Evolutionary conservation across 2,888 invertebrate species (phyloP), one percentile per base, ranked within the genome.

Genomic region (Cryptus armator): DNA sequence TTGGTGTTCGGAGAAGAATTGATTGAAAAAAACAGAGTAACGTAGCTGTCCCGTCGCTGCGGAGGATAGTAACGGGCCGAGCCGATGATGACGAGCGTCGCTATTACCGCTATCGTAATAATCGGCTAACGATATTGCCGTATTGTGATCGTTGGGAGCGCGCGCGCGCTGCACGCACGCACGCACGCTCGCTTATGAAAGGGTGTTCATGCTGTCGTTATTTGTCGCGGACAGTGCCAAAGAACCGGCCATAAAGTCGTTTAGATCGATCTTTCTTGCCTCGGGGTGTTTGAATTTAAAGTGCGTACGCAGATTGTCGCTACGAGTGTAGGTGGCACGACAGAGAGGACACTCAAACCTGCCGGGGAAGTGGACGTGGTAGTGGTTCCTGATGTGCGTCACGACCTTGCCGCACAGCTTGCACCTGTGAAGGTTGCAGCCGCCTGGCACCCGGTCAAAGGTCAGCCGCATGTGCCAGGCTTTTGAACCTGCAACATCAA

Each of bases 381-480:
- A 98, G 96, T 98, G 98, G 96, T 98, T 98, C 94, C 98, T 96
- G 95, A 97, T 97, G 96, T 98, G 97, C 95, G 98, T 97, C 95
- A 98, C 98, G 96, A 98, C 97, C 96, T 98, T 98, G 95, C 98
- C 97, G 95, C 97, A 98, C 95, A 98, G 96, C 96, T 97, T 97
- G 96, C 98, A 98, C 94, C 97, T 97, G 96, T 98, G 97, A 95
- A 97, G 97, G 96, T 98, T 98, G 95, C 97, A 97, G 95, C 97
- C 97, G 95, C 97, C 97, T 95, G 97, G 97, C 95, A 97, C 96
- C 94, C 97, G 97, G 96, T 98, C 98, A 96, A 97, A 98, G 95
- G 97, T 97, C 95, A 97, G 97, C 96, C 97, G 97, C 97, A 97
- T 97, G 96, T 97, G 97, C 97, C 97, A 97, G 96, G 97, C 97